Conservation (phyloP, 1,140 invertebrate species). For the Cherax destructor region DNA sequence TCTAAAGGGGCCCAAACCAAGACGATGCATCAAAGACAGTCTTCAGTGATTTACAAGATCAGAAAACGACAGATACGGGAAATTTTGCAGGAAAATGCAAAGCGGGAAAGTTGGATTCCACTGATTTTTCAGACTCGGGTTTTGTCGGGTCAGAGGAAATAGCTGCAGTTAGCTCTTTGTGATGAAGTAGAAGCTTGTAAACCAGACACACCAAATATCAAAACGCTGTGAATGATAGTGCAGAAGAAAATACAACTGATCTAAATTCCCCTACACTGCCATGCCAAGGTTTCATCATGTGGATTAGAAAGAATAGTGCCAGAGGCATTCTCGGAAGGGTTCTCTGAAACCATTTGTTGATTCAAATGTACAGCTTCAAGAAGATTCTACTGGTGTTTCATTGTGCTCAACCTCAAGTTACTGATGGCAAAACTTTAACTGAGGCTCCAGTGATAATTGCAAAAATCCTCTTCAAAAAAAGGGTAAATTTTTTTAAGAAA, state of each 20-base stretch:
- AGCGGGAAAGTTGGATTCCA: constrained; percentile 36
- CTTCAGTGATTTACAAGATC: constrained; percentile 58
- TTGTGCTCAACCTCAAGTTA: constrained; percentile 31
- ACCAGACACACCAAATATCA: background rate
- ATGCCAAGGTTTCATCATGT: background rate
- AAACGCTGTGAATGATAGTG: background rate
- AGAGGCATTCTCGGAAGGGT: background rate
- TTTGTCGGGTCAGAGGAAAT: constrained; percentile 65
- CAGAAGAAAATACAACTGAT: too few relatives aligned
- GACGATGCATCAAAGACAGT: constrained; percentile 50
- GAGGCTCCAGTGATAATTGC: background rate
- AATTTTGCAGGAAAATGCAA: constrained; percentile 49
- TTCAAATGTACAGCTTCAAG: too few relatives aligned
- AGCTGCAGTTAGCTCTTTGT: constrained; percentile 20
- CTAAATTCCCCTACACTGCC: constrained; percentile 3
- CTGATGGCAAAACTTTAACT: constrained; percentile 4
- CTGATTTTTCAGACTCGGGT: constrained; percentile 62
- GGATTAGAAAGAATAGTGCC: background rate
- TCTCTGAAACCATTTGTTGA: background rate
- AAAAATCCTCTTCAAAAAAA: background rate
- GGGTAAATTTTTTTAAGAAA: background rate
- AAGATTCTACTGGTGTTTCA: background rate
- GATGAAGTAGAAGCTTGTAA: constrained; percentile 42
- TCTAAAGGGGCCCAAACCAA: constrained; percentile 11
- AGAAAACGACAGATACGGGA: constrained; percentile 65